phyloP scores from a whole-genome alignment of 1,140 invertebrate species.

The Steinernema feltiae region DNA sequence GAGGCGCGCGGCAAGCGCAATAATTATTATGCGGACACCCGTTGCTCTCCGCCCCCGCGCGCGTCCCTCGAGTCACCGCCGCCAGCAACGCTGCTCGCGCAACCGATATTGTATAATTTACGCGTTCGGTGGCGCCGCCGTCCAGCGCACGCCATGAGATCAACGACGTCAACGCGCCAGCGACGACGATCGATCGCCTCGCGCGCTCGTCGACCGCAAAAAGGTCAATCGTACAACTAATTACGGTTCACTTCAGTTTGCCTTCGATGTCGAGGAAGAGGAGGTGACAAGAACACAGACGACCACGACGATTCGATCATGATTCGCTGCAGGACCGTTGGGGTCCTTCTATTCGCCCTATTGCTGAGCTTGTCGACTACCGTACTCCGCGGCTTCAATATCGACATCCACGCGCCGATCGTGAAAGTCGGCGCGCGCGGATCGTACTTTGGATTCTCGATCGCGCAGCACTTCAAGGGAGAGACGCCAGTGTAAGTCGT shows the following conservation, averaged over 20 bases:
- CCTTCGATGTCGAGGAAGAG: not conserved
- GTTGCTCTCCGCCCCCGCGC: not conserved
- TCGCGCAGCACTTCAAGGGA: constrained; percentile 68
- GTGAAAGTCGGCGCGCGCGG: constrained; percentile 68
- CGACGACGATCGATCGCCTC: not conserved
- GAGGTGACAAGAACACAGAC: not conserved
- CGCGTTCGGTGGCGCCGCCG: not conserved
- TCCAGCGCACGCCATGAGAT: not conserved
- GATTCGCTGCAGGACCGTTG: no score
- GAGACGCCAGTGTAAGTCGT: constrained; percentile 43
- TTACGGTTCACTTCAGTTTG: not conserved
- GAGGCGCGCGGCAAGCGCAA: not conserved
- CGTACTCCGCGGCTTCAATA: constrained; percentile 76
- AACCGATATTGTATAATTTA: not conserved
- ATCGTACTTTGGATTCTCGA: constrained; percentile 81
- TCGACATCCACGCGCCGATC: constrained; percentile 75
- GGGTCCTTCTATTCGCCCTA: no score
- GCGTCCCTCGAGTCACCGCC: not conserved
- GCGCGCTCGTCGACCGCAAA: not conserved
- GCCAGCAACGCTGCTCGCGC: not conserved
- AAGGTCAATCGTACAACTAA: not conserved
- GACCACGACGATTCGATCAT: not conserved
- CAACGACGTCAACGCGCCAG: not conserved
- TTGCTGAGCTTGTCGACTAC: no score
- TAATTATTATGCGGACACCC: not conserved